Evolutionary conservation across 2,888 invertebrate species (phyloP).

Genomic region (Uloborus plumipes): DNA sequence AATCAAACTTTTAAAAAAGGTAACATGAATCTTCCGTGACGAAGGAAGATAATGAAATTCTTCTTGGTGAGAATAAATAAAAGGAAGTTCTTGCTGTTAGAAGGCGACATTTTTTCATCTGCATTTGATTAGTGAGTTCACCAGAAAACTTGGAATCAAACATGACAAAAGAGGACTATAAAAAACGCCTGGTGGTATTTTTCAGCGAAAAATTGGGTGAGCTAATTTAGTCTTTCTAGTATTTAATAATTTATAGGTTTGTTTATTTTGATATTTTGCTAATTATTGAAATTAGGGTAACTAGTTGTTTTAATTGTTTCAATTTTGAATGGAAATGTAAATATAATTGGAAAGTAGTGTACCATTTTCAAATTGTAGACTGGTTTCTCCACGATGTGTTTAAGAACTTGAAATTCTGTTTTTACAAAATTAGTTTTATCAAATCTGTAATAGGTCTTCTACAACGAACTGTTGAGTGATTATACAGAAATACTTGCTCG

Average conservation of each 20-base stretch:
- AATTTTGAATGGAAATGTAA: too few species aligned
- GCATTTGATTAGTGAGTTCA: too few species aligned
- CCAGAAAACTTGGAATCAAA: neutral
- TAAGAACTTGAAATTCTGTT: too few species aligned
- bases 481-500: too few species aligned
- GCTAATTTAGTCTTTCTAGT: neutral
- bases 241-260: neutral
- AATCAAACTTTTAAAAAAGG: constrained; percentile 18
- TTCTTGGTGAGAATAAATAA: too few species aligned
- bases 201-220: constrained; percentile 64
- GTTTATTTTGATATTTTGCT: neutral
- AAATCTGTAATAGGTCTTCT: too few species aligned
- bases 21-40: constrained; percentile 32
- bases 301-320: too few species aligned
- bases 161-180: constrained; percentile 63
- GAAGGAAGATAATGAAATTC: constrained; percentile 35
- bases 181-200: constrained; percentile 55
- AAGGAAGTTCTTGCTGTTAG: neutral
- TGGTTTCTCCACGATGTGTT: too few species aligned
- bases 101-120: neutral
- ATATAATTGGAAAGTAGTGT: too few species aligned
- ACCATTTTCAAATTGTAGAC: too few species aligned
- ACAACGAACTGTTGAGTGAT: too few species aligned
- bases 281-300: neutral
- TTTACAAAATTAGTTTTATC: too few species aligned